phyloP scores from a whole-genome alignment of 2,888 invertebrate genomes.

The Teleiodes luculella region DNA sequence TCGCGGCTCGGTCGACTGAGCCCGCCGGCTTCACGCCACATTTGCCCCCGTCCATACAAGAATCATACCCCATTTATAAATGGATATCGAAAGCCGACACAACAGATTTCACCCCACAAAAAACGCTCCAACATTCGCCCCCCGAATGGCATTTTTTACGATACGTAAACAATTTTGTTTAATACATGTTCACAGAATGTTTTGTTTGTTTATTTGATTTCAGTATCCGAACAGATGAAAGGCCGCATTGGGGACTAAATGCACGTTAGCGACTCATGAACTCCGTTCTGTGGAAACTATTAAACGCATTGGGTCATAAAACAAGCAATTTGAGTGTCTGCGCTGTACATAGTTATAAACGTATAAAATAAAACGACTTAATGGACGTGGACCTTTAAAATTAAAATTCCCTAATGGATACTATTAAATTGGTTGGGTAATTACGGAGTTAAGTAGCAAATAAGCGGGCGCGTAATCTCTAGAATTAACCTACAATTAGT shows the following conservation, averaged over 20 bases:
- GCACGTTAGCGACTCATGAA: conserved; percentile 5
- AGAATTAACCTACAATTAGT: conserved; percentile 60
- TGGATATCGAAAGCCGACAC: conserved; percentile 58
- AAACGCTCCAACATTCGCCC: conserved; percentile 21
- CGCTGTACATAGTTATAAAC: not conserved
- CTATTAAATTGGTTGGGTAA: conserved; percentile 32
- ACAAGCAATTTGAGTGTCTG: conserved; percentile 1
- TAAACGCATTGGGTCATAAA: not conserved
- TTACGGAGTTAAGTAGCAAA: conserved; percentile 34
- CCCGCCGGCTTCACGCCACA: conserved; percentile 69
- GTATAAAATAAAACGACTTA: conserved; percentile 17
- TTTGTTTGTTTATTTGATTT: conserved; percentile 9
- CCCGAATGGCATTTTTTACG: conserved; percentile 22
- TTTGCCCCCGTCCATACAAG: conserved; percentile 61
- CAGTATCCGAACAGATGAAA: conserved; percentile 9
- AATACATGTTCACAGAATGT: conserved; percentile 14
- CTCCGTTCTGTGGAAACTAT: conserved; percentile 7
- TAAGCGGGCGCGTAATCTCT: conserved; percentile 46
- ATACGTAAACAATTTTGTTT: conserved; percentile 16
- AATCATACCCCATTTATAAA: conserved; percentile 70
- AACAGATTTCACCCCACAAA: conserved; percentile 47
- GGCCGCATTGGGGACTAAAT: conserved; percentile 4
- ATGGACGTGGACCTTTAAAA: conserved; percentile 7
- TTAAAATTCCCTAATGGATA: conserved; percentile 19
- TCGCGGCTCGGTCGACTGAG: not conserved